Percentiles rank a stretch among this genome's conserved stretches.
Evolutionary conservation across 2,113 vertebrate genomes (phyloP).

Genomic region (Sylvia atricapilla): DNA sequence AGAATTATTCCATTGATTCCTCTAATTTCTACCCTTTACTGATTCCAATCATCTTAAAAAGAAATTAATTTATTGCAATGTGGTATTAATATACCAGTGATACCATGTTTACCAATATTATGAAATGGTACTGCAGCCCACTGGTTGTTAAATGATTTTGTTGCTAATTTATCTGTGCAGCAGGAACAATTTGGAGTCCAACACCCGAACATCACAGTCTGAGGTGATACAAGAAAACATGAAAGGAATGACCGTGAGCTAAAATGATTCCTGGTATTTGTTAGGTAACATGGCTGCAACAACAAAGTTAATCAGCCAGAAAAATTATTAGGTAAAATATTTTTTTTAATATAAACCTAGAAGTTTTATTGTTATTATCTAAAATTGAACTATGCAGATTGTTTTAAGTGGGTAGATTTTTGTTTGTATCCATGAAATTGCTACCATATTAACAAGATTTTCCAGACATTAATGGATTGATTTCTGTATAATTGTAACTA

Average conservation of each 20-base stretch:
- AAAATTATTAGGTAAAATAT: background rate
- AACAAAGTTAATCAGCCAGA: background rate
- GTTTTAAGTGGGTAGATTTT: conserved; percentile 61
- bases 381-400: conserved; percentile 59
- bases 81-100: background rate
- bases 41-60: background rate
- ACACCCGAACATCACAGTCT: background rate
- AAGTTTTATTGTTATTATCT: conserved; percentile 50
- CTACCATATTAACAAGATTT: conserved; percentile 75
- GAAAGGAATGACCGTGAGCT: background rate
- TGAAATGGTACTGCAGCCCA: background rate
- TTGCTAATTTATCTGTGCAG: background rate
- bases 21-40: background rate
- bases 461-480: conserved; percentile 78
- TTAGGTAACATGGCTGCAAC: background rate
- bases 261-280: background rate
- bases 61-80: background rate
- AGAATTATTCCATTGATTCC: background rate
- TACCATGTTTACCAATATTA: background rate
- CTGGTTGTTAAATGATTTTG: background rate
- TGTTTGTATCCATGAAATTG: conserved; percentile 73
- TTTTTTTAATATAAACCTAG: background rate
- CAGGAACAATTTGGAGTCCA: background rate
- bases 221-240: background rate
- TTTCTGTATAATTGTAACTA: conserved; percentile 77